Percentiles rank a stretch among this genome's conserved stretches.
Evolutionary conservation across 2,888 invertebrate species (phyloP).

Genomic region (Mellilla xanthometata): DNA sequence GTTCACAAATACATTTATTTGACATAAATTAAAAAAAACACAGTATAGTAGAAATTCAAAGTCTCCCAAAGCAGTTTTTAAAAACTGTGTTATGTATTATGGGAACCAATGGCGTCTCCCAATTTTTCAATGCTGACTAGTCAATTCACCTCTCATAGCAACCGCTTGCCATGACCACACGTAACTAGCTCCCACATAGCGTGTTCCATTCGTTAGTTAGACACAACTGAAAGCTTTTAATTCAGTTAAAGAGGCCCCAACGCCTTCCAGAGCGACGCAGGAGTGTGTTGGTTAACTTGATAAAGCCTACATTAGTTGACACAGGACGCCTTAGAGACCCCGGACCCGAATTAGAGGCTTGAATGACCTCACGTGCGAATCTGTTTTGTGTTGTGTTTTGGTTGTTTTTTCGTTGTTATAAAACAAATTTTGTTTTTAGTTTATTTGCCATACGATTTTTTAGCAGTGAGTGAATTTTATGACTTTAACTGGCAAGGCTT

Average conservation of each 20-base stretch:
- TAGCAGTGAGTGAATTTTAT: too few relatives aligned
- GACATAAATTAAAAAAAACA: too few relatives aligned
- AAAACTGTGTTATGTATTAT: neutral
- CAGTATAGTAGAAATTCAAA: neutral
- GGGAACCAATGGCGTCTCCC: too few relatives aligned
- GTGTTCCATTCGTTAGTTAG: slow-evolving; percentile 66
- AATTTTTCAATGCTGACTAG: too few relatives aligned
- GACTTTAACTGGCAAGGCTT: too few relatives aligned
- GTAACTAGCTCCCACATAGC: slow-evolving; percentile 35
- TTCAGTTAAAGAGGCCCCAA: slow-evolving; percentile 64
- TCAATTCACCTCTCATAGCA: neutral
- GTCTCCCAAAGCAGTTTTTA: neutral
- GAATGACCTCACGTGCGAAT: slow-evolving; percentile 10
- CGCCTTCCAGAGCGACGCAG: slow-evolving; percentile 27
- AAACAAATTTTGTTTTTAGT: too few relatives aligned
- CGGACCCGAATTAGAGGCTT: slow-evolving; percentile 11
- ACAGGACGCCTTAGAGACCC: slow-evolving; percentile 13
- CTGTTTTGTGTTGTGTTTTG: neutral
- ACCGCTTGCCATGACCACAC: slow-evolving; percentile 31
- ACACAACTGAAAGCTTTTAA: slow-evolving; percentile 70
- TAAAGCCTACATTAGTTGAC: slow-evolving; percentile 22
- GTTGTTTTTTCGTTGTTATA: too few relatives aligned
- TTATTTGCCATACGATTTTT: too few relatives aligned
- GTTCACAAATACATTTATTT: neutral
- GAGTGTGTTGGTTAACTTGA: slow-evolving; percentile 20